Evolutionary conservation across 1,140 invertebrate genomes (phyloP).

Genomic region (Magallana ariakensis): DNA sequence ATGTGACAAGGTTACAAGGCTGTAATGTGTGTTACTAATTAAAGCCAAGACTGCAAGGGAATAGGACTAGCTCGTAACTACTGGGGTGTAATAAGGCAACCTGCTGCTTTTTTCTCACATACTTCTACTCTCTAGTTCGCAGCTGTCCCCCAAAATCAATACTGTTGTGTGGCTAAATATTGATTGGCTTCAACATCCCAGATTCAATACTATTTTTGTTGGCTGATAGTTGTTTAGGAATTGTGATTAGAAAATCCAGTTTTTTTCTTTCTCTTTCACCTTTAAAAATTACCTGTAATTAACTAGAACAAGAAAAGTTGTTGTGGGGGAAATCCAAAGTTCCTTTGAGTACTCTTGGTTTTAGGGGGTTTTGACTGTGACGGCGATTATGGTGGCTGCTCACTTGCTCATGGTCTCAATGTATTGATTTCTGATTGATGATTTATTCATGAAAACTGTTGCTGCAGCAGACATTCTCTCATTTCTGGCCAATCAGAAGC

Average conservation of each 20-base stretch:
- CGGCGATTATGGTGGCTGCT: not conserved
- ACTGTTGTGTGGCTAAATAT: not conserved
- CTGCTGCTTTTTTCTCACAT: not conserved
- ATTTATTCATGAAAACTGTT: slow-evolving; percentile 42
- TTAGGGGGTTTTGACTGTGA: not conserved
- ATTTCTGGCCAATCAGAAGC: slow-evolving; percentile 47
- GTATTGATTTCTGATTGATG: slow-evolving; percentile 43
- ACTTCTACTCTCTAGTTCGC: not conserved
- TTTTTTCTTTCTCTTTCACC: not conserved
- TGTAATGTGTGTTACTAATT: too few species aligned
- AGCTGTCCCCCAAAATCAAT: not conserved
- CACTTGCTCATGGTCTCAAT: not conserved
- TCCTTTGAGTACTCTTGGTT: not conserved
- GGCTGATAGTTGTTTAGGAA: not conserved
- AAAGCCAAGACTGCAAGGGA: too few species aligned
- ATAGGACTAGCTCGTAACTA: too few species aligned
- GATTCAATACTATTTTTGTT: not conserved
- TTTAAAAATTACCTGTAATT: not conserved
- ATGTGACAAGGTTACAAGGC: too few species aligned
- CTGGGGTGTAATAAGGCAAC: not conserved
- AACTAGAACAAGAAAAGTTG: not conserved
- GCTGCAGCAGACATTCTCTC: slow-evolving; percentile 52
- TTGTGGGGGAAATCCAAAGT: not conserved
- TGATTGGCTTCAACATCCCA: not conserved
- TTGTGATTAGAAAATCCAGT: not conserved